Evolutionary conservation across 1,140 invertebrate species (phyloP).

Genomic region (Drosophila melanica): DNA sequence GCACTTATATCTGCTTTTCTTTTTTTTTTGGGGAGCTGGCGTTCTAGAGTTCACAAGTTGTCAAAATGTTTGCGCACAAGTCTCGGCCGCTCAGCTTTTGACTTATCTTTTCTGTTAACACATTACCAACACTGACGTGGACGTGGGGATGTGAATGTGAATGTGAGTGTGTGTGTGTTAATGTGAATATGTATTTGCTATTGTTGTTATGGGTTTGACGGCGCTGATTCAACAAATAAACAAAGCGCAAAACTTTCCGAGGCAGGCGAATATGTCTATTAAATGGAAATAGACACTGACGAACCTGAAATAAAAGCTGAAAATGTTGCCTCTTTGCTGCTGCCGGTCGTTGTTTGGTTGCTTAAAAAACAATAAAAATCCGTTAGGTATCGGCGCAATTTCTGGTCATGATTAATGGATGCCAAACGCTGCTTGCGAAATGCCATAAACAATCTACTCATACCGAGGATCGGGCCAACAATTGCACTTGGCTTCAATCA

Average conservation of each 20-base stretch:
- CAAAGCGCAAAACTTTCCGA: constrained; percentile 60
- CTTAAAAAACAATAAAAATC: constrained; percentile 73
- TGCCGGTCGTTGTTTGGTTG: constrained; percentile 26
- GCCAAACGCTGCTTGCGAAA: constrained; percentile 71
- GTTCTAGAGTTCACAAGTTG: constrained; percentile 78
- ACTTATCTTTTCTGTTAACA: constrained; percentile 73
- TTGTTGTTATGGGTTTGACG: constrained; percentile 62
- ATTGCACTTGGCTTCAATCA: constrained; percentile 78
- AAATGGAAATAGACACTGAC: constrained; percentile 76
- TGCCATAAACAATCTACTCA: constrained; percentile 63
- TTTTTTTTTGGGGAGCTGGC: constrained; percentile 30
- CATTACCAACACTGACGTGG: constrained; percentile 61
- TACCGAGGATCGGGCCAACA: constrained; percentile 42
- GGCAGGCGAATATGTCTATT: constrained; percentile 68
- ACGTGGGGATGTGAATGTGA: neutral
- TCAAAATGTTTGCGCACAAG: constrained; percentile 76
- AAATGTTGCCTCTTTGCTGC: constrained; percentile 26
- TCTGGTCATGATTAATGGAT: constrained; percentile 69
- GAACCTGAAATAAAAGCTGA: constrained; percentile 39
- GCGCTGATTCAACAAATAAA: constrained; percentile 80
- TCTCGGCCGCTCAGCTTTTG: constrained; percentile 37
- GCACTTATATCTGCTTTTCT: constrained; percentile 2
- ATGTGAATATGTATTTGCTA: constrained; percentile 28
- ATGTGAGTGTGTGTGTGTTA: neutral
- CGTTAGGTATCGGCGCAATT: constrained; percentile 41